phyloP scores from a whole-genome alignment of 2,888 invertebrate genomes.

The Diplolepis rosae region DNA sequence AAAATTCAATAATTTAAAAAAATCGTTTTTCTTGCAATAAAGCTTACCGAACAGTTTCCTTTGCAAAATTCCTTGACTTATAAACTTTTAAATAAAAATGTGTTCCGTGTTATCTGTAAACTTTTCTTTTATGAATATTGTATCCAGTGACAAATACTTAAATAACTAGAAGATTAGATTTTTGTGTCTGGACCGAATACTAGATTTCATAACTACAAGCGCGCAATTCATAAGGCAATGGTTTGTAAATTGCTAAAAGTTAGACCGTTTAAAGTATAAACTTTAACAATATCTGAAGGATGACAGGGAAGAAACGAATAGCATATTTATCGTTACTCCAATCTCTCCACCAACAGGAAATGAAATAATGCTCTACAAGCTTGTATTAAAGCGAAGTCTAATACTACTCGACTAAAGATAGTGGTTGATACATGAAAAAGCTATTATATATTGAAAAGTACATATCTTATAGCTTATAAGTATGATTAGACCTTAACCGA shows the following conservation, averaged over 20 bases:
- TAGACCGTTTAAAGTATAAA: background rate
- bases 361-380: background rate
- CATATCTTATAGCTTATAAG: background rate
- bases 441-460: background rate
- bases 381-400: background rate
- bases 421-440: background rate
- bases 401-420: background rate
- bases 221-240: slow-evolving; percentile 4
- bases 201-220: slow-evolving; percentile 5
- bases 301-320: background rate
- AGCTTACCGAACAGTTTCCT: no score
- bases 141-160: no score
- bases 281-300: background rate
- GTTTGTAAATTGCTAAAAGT: slow-evolving; percentile 2
- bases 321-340: background rate
- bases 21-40: no score
- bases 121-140: no score
- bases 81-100: background rate
- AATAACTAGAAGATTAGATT: background rate
- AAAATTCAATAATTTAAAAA: background rate
- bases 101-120: no score
- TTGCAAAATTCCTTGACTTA: background rate
- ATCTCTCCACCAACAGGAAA: background rate
- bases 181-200: background rate
- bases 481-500: background rate